Percentiles rank a stretch among this genome's conserved stretches.
These are phyloP conservation scores for Paguma larvata DNA, from an alignment of 2,797 vertebrate genomes.

Conservation along the genomic window DNA sequence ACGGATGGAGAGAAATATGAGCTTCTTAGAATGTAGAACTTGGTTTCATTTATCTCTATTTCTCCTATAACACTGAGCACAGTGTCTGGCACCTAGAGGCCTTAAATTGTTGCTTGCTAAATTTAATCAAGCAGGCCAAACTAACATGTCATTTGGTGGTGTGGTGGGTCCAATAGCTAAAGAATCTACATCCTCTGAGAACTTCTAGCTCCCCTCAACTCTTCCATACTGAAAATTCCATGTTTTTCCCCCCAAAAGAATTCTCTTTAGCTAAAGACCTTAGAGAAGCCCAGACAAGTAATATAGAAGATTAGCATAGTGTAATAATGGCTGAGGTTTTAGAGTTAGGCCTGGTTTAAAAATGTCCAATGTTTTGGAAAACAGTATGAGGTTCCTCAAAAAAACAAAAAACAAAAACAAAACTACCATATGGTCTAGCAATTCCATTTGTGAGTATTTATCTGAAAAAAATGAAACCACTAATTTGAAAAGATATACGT, in stretches of 20 bases:
- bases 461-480: neutral
- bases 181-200: constrained; percentile 16
- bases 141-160: neutral
- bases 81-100: neutral
- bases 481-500: neutral
- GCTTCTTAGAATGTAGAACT: constrained; percentile 13
- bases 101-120: neutral
- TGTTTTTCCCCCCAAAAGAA: neutral
- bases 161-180: neutral
- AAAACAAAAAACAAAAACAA: neutral
- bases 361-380: neutral
- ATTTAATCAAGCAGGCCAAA: neutral
- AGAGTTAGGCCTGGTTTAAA: neutral
- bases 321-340: neutral
- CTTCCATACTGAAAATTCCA: neutral
- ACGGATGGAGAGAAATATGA: neutral
- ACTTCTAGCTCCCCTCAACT: neutral
- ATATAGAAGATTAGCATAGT: neutral
- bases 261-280: neutral
- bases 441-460: neutral
- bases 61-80: neutral
- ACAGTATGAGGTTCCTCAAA: neutral
- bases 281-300: neutral
- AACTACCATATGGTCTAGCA: neutral
- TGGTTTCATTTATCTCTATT: constrained; percentile 15